A percentile compares a stretch with the other conserved stretches of the same genome.
These are phyloP conservation scores for Coilia nasus DNA, from an alignment of 2,797 vertebrate genomes.

Conservation along the genomic window DNA sequence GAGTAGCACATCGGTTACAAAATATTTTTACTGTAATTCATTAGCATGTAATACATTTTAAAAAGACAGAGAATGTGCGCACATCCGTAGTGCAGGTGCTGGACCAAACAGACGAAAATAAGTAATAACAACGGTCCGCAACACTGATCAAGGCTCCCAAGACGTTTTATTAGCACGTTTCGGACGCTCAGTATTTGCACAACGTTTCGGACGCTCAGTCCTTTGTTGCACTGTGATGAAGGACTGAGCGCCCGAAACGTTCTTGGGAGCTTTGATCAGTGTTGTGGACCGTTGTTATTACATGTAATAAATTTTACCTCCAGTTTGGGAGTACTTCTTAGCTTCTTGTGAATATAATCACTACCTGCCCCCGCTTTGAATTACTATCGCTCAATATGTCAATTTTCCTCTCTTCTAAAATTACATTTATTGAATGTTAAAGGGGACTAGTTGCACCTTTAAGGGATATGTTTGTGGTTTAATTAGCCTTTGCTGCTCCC, in stretches of 20 bases:
- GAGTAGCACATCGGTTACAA: neutral
- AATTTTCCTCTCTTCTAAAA: neutral
- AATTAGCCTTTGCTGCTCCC: constrained; percentile 1
- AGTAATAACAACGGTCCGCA: too few relatives aligned
- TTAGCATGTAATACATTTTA: constrained; percentile 4
- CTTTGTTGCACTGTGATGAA: too few relatives aligned
- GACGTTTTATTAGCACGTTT: too few relatives aligned
- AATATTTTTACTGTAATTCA: neutral
- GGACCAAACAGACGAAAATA: too few relatives aligned
- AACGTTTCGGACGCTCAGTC: too few relatives aligned
- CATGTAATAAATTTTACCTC: neutral
- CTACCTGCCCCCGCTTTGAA: neutral
- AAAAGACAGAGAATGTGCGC: too few relatives aligned
- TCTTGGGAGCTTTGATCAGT: too few relatives aligned
- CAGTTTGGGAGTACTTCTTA: neutral
- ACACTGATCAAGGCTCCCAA: too few relatives aligned
- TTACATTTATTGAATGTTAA: neutral
- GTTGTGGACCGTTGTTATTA: too few relatives aligned
- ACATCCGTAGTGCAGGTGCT: too few relatives aligned
- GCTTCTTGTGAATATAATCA: neutral
- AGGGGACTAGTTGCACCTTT: neutral
- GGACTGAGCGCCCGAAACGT: too few relatives aligned
- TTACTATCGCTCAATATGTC: neutral
- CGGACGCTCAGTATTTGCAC: too few relatives aligned
- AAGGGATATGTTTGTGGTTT: neutral